phyloP scores from a whole-genome alignment of 2,797 vertebrate genomes.

The Rhinella marina region DNA sequence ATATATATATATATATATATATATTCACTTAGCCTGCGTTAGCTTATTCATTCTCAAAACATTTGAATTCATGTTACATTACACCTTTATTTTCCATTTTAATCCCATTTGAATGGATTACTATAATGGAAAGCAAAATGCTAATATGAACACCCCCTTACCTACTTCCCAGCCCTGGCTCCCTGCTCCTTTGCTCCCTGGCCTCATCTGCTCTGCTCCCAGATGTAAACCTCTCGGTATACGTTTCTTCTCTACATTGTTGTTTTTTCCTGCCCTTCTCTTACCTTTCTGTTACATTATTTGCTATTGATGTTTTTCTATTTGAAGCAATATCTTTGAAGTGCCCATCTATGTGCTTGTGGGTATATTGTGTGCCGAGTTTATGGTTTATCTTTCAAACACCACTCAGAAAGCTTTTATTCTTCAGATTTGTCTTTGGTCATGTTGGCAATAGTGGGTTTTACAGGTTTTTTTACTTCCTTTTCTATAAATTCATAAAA shows the following conservation, averaged over 20 bases:
- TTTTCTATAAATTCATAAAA: slow-evolving; percentile 49
- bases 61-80: too few relatives aligned
- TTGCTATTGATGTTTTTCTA: slow-evolving; percentile 55
- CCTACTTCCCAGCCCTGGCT: too few relatives aligned
- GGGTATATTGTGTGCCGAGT: slow-evolving; percentile 45
- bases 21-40: too few relatives aligned
- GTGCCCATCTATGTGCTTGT: slow-evolving; percentile 56
- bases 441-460: slow-evolving; percentile 31
- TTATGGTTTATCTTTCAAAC: slow-evolving; percentile 56
- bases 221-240: neutral
- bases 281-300: slow-evolving; percentile 44
- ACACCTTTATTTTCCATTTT: too few relatives aligned
- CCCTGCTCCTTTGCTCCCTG: too few relatives aligned
- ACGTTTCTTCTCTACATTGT: neutral
- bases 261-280: neutral
- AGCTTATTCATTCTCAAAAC: too few relatives aligned
- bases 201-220: too few relatives aligned
- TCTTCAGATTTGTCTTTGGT: slow-evolving; percentile 27
- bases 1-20: too few relatives aligned
- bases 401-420: slow-evolving; percentile 55
- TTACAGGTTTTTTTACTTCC: slow-evolving; percentile 2
- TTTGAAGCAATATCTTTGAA: slow-evolving; percentile 62
- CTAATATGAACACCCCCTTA: too few relatives aligned
- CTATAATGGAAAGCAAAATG: too few relatives aligned
- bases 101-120: too few relatives aligned